Percentiles rank a stretch among this genome's conserved stretches.
Conservation (phyloP, 2,888 invertebrate genomes). For the Beris chalybata region DNA sequence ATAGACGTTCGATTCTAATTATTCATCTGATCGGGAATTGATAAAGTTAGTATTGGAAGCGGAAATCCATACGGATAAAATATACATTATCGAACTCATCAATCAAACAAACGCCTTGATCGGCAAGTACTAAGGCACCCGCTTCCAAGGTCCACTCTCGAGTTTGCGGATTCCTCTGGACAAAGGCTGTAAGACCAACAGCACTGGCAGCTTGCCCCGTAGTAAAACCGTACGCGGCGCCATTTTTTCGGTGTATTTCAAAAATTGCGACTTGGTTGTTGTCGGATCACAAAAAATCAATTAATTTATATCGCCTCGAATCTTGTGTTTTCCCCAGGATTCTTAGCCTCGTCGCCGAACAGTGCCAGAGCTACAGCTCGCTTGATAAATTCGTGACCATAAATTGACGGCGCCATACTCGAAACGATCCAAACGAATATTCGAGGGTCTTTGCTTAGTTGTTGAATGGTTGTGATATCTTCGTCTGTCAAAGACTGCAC, state of each 20-base stretch:
- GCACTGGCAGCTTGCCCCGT: constrained; percentile 99
- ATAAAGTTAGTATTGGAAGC: too few relatives aligned
- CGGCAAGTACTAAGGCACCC: too few relatives aligned
- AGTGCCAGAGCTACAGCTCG: too few relatives aligned
- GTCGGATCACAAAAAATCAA: constrained; percentile 98
- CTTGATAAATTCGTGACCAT: too few relatives aligned
- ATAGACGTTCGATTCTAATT: too few relatives aligned
- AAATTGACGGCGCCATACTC: too few relatives aligned
- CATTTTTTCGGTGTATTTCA: constrained; percentile 95
- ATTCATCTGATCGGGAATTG: constrained; percentile 73
- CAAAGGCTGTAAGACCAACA: constrained; percentile 98
- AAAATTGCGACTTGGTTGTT: constrained; percentile 98
- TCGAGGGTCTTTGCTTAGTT: constrained; percentile 84
- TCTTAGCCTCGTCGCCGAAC: too few relatives aligned
- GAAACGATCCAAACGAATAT: constrained; percentile 88
- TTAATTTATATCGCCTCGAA: too few relatives aligned
- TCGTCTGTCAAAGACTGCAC: constrained; percentile 94
- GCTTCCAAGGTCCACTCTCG: too few relatives aligned
- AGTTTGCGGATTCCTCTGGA: constrained; percentile 88
- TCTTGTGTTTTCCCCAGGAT: too few relatives aligned
- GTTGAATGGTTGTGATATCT: constrained; percentile 84
- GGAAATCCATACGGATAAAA: too few relatives aligned
- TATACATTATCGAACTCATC: constrained; percentile 96
- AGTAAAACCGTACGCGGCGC: constrained; percentile 97
- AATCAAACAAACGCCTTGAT: constrained; percentile 95